Percentiles rank a stretch among this genome's conserved stretches.
Conservation (phyloP, 1,140 invertebrate species). For the Anthonomus grandis region DNA sequence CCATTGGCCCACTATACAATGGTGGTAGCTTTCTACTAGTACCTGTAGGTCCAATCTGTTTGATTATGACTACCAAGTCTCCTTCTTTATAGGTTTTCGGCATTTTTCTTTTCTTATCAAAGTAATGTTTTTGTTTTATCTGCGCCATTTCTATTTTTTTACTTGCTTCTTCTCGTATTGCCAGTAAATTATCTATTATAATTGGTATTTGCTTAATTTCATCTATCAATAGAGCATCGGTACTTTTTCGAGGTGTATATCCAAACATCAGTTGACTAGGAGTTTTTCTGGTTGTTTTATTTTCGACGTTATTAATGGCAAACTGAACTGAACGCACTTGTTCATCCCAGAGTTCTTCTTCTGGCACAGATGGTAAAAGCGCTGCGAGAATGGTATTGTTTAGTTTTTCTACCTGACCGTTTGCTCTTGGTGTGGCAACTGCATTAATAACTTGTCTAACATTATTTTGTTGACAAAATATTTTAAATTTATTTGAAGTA, state of each 20-base stretch:
- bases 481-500: conserved; percentile 31
- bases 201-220: not conserved
- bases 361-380: conserved; percentile 12
- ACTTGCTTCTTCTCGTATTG: not conserved
- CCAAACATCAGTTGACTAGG: too few relatives aligned
- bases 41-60: too few relatives aligned
- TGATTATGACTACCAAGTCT: too few relatives aligned
- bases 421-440: conserved; percentile 38
- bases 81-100: not conserved
- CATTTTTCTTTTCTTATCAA: too few relatives aligned
- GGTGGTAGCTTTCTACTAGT: too few relatives aligned
- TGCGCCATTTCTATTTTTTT: too few relatives aligned
- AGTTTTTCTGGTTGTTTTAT: too few relatives aligned
- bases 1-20: too few relatives aligned
- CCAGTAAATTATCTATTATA: not conserved
- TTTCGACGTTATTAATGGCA: conserved; percentile 34
- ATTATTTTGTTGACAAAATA: conserved; percentile 31
- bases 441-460: conserved; percentile 37
- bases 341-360: conserved; percentile 27
- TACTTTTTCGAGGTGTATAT: too few relatives aligned
- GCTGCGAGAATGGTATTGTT: conserved; percentile 31
- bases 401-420: conserved; percentile 41
- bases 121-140: too few relatives aligned
- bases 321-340: conserved; percentile 28
- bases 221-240: too few relatives aligned